These are phyloP conservation scores for Callocephalon fimbriatum DNA, from an alignment of 2,113 vertebrate genomes.

Conservation along the genomic window DNA sequence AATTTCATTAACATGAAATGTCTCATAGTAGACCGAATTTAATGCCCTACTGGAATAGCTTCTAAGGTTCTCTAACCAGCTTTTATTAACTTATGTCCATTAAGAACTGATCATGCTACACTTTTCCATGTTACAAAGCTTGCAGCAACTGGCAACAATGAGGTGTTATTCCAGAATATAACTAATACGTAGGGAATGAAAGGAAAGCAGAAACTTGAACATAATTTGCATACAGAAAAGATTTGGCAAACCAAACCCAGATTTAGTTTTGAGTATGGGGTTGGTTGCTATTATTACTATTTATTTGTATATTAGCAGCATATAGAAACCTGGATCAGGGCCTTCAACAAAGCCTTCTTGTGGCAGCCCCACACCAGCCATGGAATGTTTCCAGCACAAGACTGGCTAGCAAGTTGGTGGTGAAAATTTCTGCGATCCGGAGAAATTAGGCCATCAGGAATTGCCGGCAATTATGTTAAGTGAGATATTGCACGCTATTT, in stretches of 20 bases:
- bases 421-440: neutral
- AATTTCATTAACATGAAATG: neutral
- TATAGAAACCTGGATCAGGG: neutral
- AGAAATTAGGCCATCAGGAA: neutral
- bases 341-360: neutral
- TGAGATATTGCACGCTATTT: neutral
- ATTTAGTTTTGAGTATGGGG: neutral
- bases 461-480: neutral
- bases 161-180: neutral
- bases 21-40: neutral
- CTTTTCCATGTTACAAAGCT: constrained; percentile 3
- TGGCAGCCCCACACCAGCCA: neutral
- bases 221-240: neutral
- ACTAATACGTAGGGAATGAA: neutral
- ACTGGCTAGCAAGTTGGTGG: neutral
- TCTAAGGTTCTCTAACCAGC: neutral
- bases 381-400: neutral
- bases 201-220: neutral
- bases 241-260: neutral
- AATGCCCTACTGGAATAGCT: neutral
- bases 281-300: neutral
- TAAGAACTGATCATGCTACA: neutral
- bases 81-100: constrained; percentile 27
- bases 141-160: neutral
- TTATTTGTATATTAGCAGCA: neutral